These are phyloP conservation scores for Ptiloglossa arizonensis DNA, from an alignment of 1,140 invertebrate species.

Conservation along the genomic window DNA sequence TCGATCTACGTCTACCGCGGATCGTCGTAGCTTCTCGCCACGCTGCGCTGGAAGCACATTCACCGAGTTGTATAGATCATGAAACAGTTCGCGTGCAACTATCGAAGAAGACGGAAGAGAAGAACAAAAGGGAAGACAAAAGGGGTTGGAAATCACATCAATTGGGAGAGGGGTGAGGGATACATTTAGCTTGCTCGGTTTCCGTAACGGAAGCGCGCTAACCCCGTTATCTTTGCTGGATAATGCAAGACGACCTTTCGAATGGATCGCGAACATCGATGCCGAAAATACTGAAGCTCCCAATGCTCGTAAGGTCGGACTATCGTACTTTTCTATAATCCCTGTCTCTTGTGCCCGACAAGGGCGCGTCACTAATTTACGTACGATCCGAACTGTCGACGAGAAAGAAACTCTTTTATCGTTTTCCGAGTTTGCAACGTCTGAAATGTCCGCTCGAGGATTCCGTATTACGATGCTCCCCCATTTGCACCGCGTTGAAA, in stretches of 20 bases:
- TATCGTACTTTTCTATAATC: conserved; percentile 40
- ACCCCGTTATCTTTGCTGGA: conserved; percentile 33
- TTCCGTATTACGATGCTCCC: conserved; percentile 5
- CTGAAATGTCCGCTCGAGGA: conserved; percentile 39
- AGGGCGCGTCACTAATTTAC: conserved; percentile 26
- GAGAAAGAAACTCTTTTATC: conserved; percentile 8
- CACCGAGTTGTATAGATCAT: neutral
- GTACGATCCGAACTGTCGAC: conserved; percentile 35
- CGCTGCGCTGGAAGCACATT: neutral
- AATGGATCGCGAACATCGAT: conserved; percentile 43
- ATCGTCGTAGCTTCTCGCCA: conserved; percentile 5
- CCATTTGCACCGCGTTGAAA: neutral
- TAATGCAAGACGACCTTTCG: conserved; percentile 41
- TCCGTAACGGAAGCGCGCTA: conserved; percentile 14
- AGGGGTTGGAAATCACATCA: conserved; percentile 18
- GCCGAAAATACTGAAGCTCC: conserved; percentile 31
- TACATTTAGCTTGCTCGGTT: conserved; percentile 12
- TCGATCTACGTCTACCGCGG: conserved; percentile 8
- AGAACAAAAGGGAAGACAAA: conserved; percentile 19
- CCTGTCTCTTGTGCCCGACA: conserved; percentile 7
- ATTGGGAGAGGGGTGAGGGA: conserved; percentile 27
- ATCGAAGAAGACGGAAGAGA: conserved; percentile 8
- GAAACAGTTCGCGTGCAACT: neutral
- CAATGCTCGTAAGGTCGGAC: conserved; percentile 33
- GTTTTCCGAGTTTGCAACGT: conserved; percentile 11